These are phyloP conservation scores for Furnarius figulus DNA, from an alignment of 2,113 vertebrate genomes.

Conservation along the genomic window DNA sequence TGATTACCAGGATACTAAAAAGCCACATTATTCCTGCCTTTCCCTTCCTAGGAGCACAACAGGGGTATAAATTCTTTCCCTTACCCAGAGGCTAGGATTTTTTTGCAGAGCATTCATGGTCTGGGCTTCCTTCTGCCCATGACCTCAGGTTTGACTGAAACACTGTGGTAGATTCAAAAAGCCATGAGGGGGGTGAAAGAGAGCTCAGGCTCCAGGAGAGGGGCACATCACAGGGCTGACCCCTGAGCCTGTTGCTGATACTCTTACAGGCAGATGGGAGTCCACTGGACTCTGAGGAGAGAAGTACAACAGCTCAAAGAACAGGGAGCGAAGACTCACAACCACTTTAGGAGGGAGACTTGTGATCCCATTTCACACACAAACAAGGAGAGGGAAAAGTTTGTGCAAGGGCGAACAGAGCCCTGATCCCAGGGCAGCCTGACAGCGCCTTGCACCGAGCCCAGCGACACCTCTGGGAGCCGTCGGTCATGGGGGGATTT, in stretches of 20 bases:
- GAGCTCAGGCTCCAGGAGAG: neutral
- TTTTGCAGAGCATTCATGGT: neutral
- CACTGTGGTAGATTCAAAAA: neutral
- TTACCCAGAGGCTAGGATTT: neutral
- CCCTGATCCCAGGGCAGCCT: neutral
- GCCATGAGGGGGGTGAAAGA: neutral
- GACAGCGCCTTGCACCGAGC: neutral
- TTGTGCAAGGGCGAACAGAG: fast-evolving
- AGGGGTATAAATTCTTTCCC: neutral
- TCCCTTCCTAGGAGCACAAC: neutral
- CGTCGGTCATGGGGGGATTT: too few species aligned
- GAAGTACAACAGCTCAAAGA: neutral
- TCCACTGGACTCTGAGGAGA: neutral
- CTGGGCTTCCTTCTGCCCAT: neutral
- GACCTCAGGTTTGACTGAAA: neutral
- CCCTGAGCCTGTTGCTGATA: neutral
- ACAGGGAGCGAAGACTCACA: neutral
- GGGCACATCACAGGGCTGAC: neutral
- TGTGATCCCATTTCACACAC: neutral
- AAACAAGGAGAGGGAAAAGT: neutral
- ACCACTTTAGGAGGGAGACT: neutral
- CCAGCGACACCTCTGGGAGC: too few species aligned
- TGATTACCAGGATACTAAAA: neutral
- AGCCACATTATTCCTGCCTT: neutral
- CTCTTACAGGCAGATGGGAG: neutral